A percentile compares a stretch with the other conserved stretches of the same genome.
Evolutionary conservation across 2,888 invertebrate species (phyloP).

Genomic region (Rhorus exstirpatorius): DNA sequence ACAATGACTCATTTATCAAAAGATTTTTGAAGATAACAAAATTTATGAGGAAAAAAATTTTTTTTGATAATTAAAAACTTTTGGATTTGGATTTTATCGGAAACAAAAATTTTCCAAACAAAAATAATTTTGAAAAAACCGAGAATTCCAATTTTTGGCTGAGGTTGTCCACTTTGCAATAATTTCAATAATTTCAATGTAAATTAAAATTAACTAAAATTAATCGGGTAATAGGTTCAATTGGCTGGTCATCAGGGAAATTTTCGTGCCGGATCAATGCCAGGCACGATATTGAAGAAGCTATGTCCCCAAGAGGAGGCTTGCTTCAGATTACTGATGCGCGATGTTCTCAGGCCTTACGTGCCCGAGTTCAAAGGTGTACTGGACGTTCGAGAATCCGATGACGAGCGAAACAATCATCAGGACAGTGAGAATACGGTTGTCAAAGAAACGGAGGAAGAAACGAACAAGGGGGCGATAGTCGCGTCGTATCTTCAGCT

Average conservation of each 20-base stretch:
- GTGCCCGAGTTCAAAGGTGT: constrained; percentile 97
- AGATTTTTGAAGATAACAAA: too few species aligned
- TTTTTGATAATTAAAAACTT: too few species aligned
- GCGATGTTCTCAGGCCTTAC: constrained; percentile 94
- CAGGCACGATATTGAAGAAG: constrained; percentile 97
- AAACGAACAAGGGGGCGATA: constrained; percentile 72
- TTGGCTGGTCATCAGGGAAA: constrained; percentile 98
- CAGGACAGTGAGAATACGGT: constrained; percentile 67
- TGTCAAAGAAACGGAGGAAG: constrained; percentile 70
- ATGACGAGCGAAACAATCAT: constrained; percentile 77
- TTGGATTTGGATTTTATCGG: too few species aligned
- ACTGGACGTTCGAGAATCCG: constrained; percentile 81
- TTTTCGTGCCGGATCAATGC: constrained; percentile 97
- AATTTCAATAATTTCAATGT: not conserved
- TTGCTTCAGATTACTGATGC: constrained; percentile 95
- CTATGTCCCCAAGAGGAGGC: constrained; percentile 95
- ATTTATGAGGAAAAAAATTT: too few species aligned
- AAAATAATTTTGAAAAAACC: too few species aligned
- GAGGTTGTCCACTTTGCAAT: too few species aligned
- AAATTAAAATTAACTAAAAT: not conserved
- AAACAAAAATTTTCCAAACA: too few species aligned
- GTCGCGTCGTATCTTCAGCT: constrained; percentile 92
- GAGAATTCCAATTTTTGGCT: too few species aligned
- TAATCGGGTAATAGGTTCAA: constrained; percentile 87
- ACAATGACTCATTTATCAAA: too few species aligned